Evolutionary conservation across 2,888 invertebrate species (phyloP).

Genomic region (Copidosoma aretas): DNA sequence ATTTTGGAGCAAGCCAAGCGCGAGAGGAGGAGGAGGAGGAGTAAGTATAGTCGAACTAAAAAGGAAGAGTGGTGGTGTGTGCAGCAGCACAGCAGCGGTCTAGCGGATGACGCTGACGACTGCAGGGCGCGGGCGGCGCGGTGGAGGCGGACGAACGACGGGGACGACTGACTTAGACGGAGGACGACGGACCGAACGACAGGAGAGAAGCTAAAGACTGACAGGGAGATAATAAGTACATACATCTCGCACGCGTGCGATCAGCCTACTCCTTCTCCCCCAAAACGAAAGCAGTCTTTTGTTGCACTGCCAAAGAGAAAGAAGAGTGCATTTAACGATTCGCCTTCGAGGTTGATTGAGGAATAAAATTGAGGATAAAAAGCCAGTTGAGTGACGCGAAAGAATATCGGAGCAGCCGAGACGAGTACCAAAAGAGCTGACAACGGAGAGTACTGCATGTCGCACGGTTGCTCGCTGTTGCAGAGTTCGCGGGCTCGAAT

Average conservation of each 20-base stretch:
- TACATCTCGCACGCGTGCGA: too few species aligned
- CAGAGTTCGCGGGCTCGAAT: slow-evolving; percentile 49
- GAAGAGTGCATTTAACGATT: too few species aligned
- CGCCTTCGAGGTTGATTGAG: too few species aligned
- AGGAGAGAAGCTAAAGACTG: too few species aligned
- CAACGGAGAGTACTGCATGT: not conserved
- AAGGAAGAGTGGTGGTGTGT: not conserved
- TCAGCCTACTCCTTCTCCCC: too few species aligned
- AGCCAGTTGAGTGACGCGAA: not conserved
- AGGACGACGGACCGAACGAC: too few species aligned
- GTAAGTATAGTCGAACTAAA: not conserved
- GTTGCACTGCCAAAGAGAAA: too few species aligned
- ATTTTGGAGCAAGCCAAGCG: slow-evolving; percentile 1
- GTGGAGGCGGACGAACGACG: not conserved
- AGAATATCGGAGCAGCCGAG: not conserved
- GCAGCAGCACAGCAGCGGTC: not conserved
- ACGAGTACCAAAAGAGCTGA: not conserved
- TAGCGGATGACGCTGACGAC: not conserved
- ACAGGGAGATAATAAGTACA: too few species aligned
- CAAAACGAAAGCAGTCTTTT: too few species aligned
- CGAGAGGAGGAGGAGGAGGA: not conserved
- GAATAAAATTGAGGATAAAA: too few species aligned
- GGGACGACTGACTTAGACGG: too few species aligned
- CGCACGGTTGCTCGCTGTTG: slow-evolving; percentile 1
- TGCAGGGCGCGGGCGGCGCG: not conserved